Evolutionary conservation across 2,888 invertebrate species (phyloP), one percentile per base, ranked within the genome.

Genomic region (Gastrophysa polygoni): DNA sequence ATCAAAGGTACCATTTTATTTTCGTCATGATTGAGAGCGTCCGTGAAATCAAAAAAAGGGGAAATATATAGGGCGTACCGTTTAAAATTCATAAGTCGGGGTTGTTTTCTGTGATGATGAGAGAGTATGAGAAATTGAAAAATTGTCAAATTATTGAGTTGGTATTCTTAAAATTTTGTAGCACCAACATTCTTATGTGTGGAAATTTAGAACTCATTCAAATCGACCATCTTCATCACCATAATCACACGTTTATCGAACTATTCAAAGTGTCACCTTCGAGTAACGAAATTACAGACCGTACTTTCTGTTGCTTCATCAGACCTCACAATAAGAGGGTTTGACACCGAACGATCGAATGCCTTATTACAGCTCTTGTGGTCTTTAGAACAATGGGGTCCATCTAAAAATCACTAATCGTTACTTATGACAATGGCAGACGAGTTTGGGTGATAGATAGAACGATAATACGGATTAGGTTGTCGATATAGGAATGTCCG

Each of bases 271-370:
- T 54, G 54, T 54, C 54, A 44, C 43, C 43, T 54, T 24, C 43
- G 43, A 14, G 38, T 43, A 16, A 54, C 54, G 24, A 54, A 54
- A 54, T 54, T 54, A 54, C 44, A 54, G 54, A 43, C 21, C 54
- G 24, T 21, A 43, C 21, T 21, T 38, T 54, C 54, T n/a, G 54
- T 44, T 43, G 54, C 43, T 38, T 24, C 43, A 54, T 54, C 54
- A 38, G 54, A 54, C 54, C 43, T n/a, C 54, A 43, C 54, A 43
- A 38, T 38, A 38, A 38, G 38, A 38, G 29, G 29, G 34, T 38
- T 21, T 38, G 52, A 52, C 52, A 44, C 43, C 44, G 21, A 38
- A 38, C 14, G 38, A 44, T 24, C 44, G 21, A 38, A 38, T 38
- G 38, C 38, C 24, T 43, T 24, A 54, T 54, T 43, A 54, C 54